Evolutionary conservation across 1,140 invertebrate species (phyloP).

Genomic region (Delia radicum): DNA sequence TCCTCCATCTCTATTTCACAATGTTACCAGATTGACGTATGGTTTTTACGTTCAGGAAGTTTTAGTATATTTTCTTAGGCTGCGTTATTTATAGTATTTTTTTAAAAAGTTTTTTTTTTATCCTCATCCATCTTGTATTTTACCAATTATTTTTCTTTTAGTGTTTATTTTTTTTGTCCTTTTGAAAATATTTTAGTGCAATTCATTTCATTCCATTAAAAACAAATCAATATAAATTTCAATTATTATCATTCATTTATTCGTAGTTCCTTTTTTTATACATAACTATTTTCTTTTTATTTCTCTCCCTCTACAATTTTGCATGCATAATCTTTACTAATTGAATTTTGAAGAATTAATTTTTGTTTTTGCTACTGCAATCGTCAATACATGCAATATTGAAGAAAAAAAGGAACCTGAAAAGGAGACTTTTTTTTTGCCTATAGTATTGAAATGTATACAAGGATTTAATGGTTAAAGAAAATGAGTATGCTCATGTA

Average conservation of each 20-base stretch:
- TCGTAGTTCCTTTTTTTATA: not conserved
- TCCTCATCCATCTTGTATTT: too few relatives aligned
- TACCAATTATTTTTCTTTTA: not conserved
- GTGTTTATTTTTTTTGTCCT: not conserved
- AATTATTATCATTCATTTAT: constrained; percentile 6
- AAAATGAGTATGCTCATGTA: not conserved
- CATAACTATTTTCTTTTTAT: not conserved
- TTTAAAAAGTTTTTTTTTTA: too few relatives aligned
- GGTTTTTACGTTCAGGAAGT: too few relatives aligned
- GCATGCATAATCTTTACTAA: constrained; percentile 21
- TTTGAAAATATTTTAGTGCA: not conserved
- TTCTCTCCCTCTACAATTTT: not conserved
- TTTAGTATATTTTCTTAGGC: too few relatives aligned
- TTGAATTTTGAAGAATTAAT: constrained; percentile 20
- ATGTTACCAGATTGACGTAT: too few relatives aligned
- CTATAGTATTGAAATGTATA: not conserved
- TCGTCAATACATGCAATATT: not conserved
- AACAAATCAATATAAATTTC: constrained; percentile 12
- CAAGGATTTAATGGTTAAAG: not conserved
- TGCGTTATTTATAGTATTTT: too few relatives aligned
- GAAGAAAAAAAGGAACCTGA: too few relatives aligned
- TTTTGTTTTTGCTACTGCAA: not conserved
- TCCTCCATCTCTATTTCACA: too few relatives aligned
- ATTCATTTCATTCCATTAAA: constrained; percentile 17
- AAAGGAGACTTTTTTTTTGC: too few relatives aligned